Conservation (phyloP, 2,888 invertebrate species). For the Agrilus cyanescens region DNA sequence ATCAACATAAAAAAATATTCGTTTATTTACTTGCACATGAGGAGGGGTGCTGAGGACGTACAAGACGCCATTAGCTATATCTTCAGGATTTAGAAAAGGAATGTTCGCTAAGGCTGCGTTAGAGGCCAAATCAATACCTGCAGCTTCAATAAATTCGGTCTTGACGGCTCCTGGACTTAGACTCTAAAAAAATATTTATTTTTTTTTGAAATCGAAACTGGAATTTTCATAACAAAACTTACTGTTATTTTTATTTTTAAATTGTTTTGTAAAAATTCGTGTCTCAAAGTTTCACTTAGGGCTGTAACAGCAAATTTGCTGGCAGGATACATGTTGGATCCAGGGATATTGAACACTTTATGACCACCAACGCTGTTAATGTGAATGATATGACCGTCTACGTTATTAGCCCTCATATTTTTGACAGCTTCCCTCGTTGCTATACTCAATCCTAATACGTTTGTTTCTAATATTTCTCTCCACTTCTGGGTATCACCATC, state of each 20-base stretch:
- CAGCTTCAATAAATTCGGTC: background rate
- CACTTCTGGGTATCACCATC: slow-evolving; percentile 14
- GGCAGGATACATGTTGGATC: slow-evolving; percentile 12
- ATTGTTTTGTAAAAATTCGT: slow-evolving; percentile 11
- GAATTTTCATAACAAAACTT: slow-evolving; percentile 4
- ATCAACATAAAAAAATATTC: too few relatives aligned
- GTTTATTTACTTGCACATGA: slow-evolving; percentile 4
- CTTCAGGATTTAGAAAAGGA: background rate
- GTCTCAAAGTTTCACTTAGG: slow-evolving; percentile 14
- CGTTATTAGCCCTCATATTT: slow-evolving; percentile 14
- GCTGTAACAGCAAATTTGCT: slow-evolving; percentile 16
- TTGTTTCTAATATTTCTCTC: slow-evolving; percentile 13
- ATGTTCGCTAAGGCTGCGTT: too few relatives aligned
- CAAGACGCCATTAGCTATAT: slow-evolving; percentile 3
- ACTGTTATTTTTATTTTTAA: slow-evolving; percentile 12
- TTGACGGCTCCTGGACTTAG: slow-evolving; percentile 7
- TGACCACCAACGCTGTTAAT: slow-evolving; percentile 18
- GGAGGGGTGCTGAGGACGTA: slow-evolving; percentile 1
- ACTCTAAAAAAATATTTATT: background rate
- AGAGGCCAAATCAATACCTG: too few relatives aligned
- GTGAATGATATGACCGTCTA: slow-evolving; percentile 18
- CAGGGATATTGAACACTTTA: slow-evolving; percentile 8
- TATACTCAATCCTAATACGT: slow-evolving; percentile 12
- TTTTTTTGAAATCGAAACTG: too few relatives aligned
- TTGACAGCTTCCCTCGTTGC: slow-evolving; percentile 16